Percentiles rank a stretch among this genome's conserved stretches.
Conservation (phyloP, 2,888 invertebrate species). For the Diarsia mendica region DNA sequence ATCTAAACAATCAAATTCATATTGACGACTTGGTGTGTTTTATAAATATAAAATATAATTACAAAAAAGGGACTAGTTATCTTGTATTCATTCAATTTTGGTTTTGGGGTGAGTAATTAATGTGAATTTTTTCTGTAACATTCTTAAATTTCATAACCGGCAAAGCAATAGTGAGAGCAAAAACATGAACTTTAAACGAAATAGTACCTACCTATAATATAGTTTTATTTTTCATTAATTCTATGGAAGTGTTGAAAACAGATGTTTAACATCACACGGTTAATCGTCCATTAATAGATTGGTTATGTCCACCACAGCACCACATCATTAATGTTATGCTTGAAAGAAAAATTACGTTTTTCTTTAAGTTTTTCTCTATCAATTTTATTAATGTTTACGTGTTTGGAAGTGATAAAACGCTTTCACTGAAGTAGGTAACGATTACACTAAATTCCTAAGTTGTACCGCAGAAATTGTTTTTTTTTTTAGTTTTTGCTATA, state of each 20-base stretch:
- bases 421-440: background rate
- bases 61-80: slow-evolving; percentile 1
- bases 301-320: background rate
- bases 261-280: background rate
- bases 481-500: background rate
- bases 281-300: slow-evolving; percentile 14
- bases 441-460: background rate
- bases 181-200: slow-evolving; percentile 24
- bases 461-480: background rate
- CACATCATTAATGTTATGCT: background rate
- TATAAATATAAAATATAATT: too few relatives aligned
- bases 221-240: background rate
- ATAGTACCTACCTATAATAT: background rate
- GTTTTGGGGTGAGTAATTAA: slow-evolving; percentile 45
- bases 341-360: slow-evolving; percentile 34
- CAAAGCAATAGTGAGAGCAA: background rate
- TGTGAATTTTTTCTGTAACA: slow-evolving; percentile 18
- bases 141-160: background rate
- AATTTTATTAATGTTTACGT: slow-evolving; percentile 9
- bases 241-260: background rate
- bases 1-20: slow-evolving; percentile 58
- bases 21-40: slow-evolving; percentile 30
- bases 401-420: background rate
- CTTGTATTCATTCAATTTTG: slow-evolving; percentile 2
- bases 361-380: slow-evolving; percentile 17